Base-by-base conservation (phyloP, 2,113 vertebrate species). In the Thalassarche chlororhynchos region DNA sequence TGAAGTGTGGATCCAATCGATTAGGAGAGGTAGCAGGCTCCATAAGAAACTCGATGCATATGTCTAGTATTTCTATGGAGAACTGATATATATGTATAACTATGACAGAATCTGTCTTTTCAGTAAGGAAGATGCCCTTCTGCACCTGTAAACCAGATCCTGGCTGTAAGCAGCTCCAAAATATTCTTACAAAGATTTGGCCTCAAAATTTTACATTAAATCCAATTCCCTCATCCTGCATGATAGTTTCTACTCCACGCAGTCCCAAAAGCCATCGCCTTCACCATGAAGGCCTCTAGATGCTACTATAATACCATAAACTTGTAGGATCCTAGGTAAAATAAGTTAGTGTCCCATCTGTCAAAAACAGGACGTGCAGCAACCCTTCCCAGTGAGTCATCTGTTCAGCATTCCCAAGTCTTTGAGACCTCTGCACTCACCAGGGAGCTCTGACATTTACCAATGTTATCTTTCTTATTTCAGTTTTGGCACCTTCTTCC, bases 391-490 rank as follows among this genome's bases (percentile, higher is more conserved):
- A n/a, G 68, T 97, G 97, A 98, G 60, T 98, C 97, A 97, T 82
- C 90, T 84, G 94, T 95, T 69, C 79, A 93, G 96, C 95, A 94
- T 94, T 93, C 90, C 68, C 62, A 34, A 97, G 92, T 49, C 78
- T 86, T 68, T n/a, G 64, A 97, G 92, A 85, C 71, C 70, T 96
- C 97, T 94, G 84, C 80, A 54, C 96, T 95, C 94, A 97, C 97
- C 76, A 91, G 90, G 94, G 96, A 97, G 94, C 62, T 93, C 97
- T 97, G 97, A 94, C 95, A 95, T 98, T 97, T 98, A 96, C 96
- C 97, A 97, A 87, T 98, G 96, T 98, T 98, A 97, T 98, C 97
- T 97, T 98, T 98, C 96, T 97, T 97, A 97, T 98, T 98, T 96
- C 94, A 92, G 96, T 97, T 93, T 97, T 98, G 98, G 98, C 97